A percentile compares a stretch with the other conserved stretches of the same genome.
Conservation (phyloP, 2,797 vertebrate genomes). For the Pseudochirops corinnae region DNA sequence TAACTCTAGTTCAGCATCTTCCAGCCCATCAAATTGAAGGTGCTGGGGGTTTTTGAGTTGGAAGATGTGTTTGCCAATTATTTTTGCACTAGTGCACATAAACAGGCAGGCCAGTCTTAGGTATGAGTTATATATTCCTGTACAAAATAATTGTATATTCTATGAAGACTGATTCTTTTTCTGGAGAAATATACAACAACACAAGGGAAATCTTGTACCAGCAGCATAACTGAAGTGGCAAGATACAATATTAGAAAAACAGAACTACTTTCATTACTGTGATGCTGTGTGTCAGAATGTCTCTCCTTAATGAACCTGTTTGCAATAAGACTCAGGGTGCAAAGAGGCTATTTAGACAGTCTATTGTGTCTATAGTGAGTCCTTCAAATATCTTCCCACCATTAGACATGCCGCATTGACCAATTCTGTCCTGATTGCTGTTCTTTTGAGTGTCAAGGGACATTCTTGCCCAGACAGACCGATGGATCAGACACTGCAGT, state of each 20-base stretch:
- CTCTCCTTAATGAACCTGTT: conserved; percentile 92
- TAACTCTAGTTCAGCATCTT: conserved; percentile 78
- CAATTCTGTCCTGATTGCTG: conserved; percentile 92
- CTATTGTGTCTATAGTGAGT: conserved; percentile 90
- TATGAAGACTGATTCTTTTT: conserved; percentile 91
- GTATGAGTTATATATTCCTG: conserved; percentile 88
- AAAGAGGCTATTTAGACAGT: conserved; percentile 92
- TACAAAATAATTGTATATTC: conserved; percentile 92
- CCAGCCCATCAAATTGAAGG: conserved; percentile 83
- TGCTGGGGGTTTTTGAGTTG: conserved; percentile 82
- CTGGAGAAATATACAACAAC: conserved; percentile 89
- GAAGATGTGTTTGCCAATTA: conserved; percentile 88
- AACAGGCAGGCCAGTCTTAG: conserved; percentile 86
- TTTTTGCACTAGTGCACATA: conserved; percentile 88
- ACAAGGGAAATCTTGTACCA: conserved; percentile 90
- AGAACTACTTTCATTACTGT: conserved; percentile 91
- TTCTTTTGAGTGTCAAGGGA: conserved; percentile 89
- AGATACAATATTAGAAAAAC: conserved; percentile 91
- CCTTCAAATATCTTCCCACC: conserved; percentile 91
- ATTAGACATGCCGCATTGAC: conserved; percentile 92
- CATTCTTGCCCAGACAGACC: conserved; percentile 89
- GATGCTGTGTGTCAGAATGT: conserved; percentile 91
- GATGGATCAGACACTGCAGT: conserved; percentile 90
- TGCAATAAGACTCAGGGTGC: conserved; percentile 91
- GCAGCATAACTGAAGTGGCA: conserved; percentile 91